These are phyloP conservation scores for Ciconia nigra DNA, from an alignment of 2,797 vertebrate genomes.

Conservation along the genomic window DNA sequence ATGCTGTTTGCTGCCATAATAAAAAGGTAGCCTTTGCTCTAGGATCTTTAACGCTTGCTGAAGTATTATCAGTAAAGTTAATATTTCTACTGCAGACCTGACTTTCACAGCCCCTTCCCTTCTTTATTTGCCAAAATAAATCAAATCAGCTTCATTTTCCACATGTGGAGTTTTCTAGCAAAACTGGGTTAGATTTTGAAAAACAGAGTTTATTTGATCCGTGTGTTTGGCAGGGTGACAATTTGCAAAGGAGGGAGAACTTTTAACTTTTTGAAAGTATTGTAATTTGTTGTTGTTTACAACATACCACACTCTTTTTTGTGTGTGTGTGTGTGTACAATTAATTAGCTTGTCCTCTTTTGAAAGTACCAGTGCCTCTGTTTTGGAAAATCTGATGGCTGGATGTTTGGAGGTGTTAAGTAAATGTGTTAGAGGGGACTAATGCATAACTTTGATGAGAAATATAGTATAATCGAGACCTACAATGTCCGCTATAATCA, in stretches of 20 bases:
- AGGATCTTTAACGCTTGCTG: background rate
- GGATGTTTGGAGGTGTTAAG: background rate
- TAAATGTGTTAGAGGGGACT: background rate
- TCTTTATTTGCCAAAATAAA: background rate
- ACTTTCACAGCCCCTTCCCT: background rate
- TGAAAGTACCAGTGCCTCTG: background rate
- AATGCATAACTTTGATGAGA: background rate
- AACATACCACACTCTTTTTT: background rate
- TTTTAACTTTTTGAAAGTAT: background rate
- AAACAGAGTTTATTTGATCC: background rate
- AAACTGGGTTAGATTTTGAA: background rate
- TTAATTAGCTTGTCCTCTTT: background rate
- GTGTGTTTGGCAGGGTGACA: background rate
- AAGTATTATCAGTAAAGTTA: conserved; percentile 1
- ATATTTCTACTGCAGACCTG: background rate
- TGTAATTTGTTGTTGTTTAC: background rate
- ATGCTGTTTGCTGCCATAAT: background rate
- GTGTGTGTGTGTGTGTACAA: background rate
- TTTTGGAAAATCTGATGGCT: background rate
- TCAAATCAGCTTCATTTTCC: background rate
- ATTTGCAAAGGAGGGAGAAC: background rate
- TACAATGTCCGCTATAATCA: background rate
- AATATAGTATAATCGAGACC: background rate
- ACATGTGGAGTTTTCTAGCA: background rate
- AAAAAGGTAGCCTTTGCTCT: background rate